Evolutionary conservation across 2,113 vertebrate species (phyloP).

Genomic region (Halichoeres trimaculatus): DNA sequence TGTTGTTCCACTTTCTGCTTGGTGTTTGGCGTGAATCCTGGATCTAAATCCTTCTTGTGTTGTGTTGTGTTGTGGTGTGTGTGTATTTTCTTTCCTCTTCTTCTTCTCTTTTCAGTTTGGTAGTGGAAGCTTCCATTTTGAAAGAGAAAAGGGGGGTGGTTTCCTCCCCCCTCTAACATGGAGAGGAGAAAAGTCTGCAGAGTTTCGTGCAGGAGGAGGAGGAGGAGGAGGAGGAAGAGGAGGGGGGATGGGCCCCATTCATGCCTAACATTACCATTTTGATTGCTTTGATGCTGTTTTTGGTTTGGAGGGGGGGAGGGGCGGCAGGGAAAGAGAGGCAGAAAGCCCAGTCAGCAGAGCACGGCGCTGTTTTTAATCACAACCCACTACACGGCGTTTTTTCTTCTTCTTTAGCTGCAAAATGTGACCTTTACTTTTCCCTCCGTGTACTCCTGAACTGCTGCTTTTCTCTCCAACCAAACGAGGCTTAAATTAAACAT

Average conservation of each 20-base stretch:
- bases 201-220: conserved; percentile 85
- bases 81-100: conserved; percentile 76
- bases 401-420: conserved; percentile 25
- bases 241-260: conserved; percentile 92
- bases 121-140: conserved; percentile 99
- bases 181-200: conserved; percentile 92
- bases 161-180: conserved; percentile 83
- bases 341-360: conserved; percentile 89
- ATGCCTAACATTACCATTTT: conserved; percentile 98
- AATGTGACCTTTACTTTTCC: conserved; percentile 63
- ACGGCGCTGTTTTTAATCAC: conserved; percentile 88
- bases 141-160: conserved; percentile 84
- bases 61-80: conserved; percentile 52
- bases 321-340: conserved; percentile 60
- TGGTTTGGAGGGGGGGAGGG: conserved; percentile 89
- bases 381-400: conserved; percentile 68
- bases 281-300: conserved; percentile 99
- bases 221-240: conserved; percentile 47
- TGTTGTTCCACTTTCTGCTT: not conserved
- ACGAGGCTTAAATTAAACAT: not conserved
- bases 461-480: not conserved
- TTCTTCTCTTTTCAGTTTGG: conserved; percentile 72
- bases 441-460: not conserved
- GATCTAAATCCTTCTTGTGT: conserved; percentile 28
- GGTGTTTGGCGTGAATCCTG: not conserved